Evolutionary conservation across 37 sponge, comb jelly and placozoan genomes (phyloP).

Genomic region (Diacarnus erythraeanus): DNA sequence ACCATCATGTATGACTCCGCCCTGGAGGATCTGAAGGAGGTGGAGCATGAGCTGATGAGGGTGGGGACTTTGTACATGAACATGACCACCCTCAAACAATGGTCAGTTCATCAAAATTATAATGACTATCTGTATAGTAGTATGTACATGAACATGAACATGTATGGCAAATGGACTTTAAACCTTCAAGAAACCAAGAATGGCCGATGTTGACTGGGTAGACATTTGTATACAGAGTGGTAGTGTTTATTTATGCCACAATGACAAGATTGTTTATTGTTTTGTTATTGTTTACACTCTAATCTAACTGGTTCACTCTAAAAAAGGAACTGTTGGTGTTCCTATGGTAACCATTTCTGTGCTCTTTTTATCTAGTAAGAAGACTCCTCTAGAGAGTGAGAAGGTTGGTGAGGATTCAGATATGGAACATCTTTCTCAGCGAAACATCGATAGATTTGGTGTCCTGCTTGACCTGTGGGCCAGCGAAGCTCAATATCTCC

Average conservation of each 20-base stretch:
- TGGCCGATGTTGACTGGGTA: no score
- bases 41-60: slow-evolving; percentile 59
- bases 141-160: no score
- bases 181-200: no score
- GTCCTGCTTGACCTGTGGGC: slow-evolving; percentile 81
- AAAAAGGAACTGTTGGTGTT: no score
- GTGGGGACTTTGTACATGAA: slow-evolving; percentile 62
- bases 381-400: no score
- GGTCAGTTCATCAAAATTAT: not conserved
- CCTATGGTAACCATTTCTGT: no score
- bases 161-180: no score
- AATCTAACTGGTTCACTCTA: no score
- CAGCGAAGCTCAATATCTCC: slow-evolving; percentile 56
- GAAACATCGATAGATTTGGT: slow-evolving; percentile 64
- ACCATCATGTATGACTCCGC: slow-evolving; percentile 64
- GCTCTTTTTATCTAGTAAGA: no score
- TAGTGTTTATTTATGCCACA: no score
- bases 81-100: not conserved
- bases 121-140: not conserved
- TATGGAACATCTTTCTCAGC: slow-evolving; percentile 7
- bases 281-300: not conserved
- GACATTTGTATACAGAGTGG: no score
- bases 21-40: slow-evolving; percentile 32
- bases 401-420: slow-evolving; percentile 3
- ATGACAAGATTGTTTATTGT: no score